These are phyloP conservation scores for Abscondita cerata DNA, from an alignment of 2,888 invertebrate genomes.

Conservation along the genomic window DNA sequence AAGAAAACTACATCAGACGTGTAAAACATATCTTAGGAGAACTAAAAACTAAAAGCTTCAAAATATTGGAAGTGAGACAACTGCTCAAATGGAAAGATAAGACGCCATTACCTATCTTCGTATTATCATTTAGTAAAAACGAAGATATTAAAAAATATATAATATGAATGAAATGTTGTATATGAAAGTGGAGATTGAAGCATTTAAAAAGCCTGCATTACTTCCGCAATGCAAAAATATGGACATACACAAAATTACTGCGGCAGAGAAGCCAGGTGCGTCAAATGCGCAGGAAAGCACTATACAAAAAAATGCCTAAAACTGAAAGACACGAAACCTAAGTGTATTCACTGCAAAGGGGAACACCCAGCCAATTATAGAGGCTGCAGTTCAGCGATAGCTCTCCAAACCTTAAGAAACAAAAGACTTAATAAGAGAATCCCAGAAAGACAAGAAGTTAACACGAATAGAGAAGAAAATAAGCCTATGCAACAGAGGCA, in stretches of 20 bases:
- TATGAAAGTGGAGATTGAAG: conserved; percentile 20
- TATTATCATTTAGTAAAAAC: conserved; percentile 16
- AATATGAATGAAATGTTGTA: too few species aligned
- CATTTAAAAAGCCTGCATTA: conserved; percentile 10
- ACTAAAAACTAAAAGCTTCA: conserved; percentile 9
- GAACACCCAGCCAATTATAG: conserved; percentile 15
- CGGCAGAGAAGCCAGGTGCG: conserved; percentile 16
- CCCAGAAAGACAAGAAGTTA: conserved; percentile 7
- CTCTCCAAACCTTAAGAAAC: conserved; percentile 12
- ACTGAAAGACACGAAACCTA: conserved; percentile 7
- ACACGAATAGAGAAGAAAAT: conserved; percentile 7
- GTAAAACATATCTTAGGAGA: too few species aligned
- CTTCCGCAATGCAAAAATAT: conserved; percentile 24
- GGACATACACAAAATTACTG: conserved; percentile 26
- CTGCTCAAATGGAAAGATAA: conserved; percentile 10
- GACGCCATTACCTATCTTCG: conserved; percentile 14
- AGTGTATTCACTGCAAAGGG: conserved; percentile 4
- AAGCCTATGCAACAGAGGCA: conserved; percentile 6
- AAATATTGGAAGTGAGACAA: conserved; percentile 9
- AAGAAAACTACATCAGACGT: conserved; percentile 12
- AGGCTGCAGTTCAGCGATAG: conserved; percentile 13
- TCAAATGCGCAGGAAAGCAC: conserved; percentile 16
- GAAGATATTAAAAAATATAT: conserved; percentile 24
- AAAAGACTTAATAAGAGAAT: conserved; percentile 4
- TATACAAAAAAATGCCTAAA: conserved; percentile 5